phyloP scores from a whole-genome alignment of 2,888 invertebrate genomes.

The Cephus rjabovi region DNA sequence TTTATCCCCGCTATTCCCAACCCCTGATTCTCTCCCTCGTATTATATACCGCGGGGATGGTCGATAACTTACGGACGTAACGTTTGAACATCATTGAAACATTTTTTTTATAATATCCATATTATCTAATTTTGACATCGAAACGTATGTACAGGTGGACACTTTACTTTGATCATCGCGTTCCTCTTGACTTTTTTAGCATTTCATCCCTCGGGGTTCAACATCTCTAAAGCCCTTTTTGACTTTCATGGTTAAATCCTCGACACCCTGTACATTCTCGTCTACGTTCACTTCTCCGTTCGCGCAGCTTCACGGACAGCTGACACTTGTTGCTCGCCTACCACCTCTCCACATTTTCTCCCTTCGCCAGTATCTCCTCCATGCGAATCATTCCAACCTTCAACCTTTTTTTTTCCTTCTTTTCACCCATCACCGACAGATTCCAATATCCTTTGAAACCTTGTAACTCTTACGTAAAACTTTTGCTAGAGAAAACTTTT shows the following conservation, averaged over 20 bases:
- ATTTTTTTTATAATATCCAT: not conserved
- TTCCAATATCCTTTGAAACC: not conserved
- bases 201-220: not conserved
- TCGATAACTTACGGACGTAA: not conserved
- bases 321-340: slow-evolving; percentile 50
- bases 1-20: not conserved
- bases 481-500: not conserved
- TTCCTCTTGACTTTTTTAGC: not conserved
- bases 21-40: not conserved
- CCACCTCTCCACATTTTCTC: not conserved
- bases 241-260: not conserved
- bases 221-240: not conserved
- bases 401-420: not conserved
- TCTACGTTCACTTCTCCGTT: slow-evolving; percentile 9
- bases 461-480: not conserved
- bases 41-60: not conserved
- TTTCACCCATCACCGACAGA: not conserved
- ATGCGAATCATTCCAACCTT: not conserved
- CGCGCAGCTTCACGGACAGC: slow-evolving; percentile 42
- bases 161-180: not conserved
- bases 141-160: not conserved
- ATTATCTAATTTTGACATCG: not conserved
- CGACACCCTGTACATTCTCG: not conserved
- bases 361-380: not conserved
- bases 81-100: not conserved